Evolutionary conservation across 2,797 vertebrate genomes (phyloP).

Genomic region (Melanotaenia trifasciata): DNA sequence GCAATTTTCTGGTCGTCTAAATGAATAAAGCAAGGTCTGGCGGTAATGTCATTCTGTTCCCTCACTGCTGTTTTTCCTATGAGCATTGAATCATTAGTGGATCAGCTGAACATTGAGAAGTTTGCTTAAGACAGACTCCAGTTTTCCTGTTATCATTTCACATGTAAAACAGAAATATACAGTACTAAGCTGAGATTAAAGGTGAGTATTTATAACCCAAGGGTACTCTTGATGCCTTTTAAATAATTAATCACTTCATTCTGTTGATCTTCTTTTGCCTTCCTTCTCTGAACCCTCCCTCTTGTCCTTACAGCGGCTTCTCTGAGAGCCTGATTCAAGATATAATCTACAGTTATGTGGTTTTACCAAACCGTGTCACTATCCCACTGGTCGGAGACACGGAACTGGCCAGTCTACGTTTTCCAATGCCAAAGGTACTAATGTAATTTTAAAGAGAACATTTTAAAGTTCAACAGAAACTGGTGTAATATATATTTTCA

Average conservation of each 20-base stretch:
- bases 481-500: neutral
- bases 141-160: conserved; percentile 40
- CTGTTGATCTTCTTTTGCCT: conserved; percentile 42
- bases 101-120: conserved; percentile 43
- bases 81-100: conserved; percentile 38
- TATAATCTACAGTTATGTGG: conserved; percentile 94
- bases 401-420: conserved; percentile 91
- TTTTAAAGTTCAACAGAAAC: neutral
- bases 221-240: conserved; percentile 47
- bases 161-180: conserved; percentile 45
- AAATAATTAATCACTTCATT: conserved; percentile 60
- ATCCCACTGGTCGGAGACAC: conserved; percentile 93
- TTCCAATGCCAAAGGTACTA: conserved; percentile 95
- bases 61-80: conserved; percentile 24
- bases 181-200: conserved; percentile 56
- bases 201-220: conserved; percentile 65
- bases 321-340: conserved; percentile 95
- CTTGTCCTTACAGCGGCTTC: conserved; percentile 84
- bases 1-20: conserved; percentile 38
- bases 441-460: neutral
- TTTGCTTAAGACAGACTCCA: conserved; percentile 47
- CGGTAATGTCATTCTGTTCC: conserved; percentile 3
- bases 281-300: conserved; percentile 2
- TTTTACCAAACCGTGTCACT: conserved; percentile 95
- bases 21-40: neutral